These are phyloP conservation scores for Drosophila serrata DNA, from an alignment of 1,140 invertebrate genomes.

Conservation along the genomic window DNA sequence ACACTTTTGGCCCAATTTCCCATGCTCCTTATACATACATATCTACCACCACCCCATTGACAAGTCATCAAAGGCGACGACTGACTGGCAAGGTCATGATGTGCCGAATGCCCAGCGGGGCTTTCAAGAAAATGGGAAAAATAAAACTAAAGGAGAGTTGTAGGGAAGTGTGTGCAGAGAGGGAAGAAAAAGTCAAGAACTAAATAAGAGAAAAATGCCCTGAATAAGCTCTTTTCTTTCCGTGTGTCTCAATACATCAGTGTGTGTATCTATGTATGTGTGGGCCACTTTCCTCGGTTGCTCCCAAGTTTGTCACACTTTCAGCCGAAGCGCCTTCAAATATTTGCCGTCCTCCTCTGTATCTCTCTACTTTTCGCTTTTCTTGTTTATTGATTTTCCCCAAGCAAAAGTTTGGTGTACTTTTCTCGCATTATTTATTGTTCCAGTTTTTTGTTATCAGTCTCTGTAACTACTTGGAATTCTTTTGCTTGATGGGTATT, in stretches of 20 bases:
- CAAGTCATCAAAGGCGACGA: constrained; percentile 71
- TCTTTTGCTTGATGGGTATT: constrained; percentile 64
- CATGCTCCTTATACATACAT: background rate
- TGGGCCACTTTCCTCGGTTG: constrained; percentile 42
- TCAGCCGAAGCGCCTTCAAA: constrained; percentile 37
- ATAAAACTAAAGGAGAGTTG: constrained; percentile 53
- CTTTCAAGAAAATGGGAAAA: constrained; percentile 61
- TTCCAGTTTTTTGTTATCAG: constrained; percentile 21
- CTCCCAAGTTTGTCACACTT: constrained; percentile 64
- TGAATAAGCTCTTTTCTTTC: constrained; percentile 7
- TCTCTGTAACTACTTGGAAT: constrained; percentile 47
- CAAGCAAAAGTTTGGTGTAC: constrained; percentile 21
- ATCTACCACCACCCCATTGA: constrained; percentile 57
- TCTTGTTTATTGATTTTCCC: constrained; percentile 73
- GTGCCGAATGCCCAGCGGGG: constrained; percentile 72
- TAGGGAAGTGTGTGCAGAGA: constrained; percentile 30
- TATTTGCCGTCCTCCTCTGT: constrained; percentile 46
- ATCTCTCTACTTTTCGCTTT: constrained; percentile 49
- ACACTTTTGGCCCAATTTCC: constrained; percentile 73
- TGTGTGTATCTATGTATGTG: constrained; percentile 41
- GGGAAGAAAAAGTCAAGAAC: background rate
- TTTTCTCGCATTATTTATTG: constrained; percentile 50
- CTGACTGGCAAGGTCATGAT: constrained; percentile 73
- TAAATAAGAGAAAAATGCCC: background rate
- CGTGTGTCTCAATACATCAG: constrained; percentile 14